phyloP scores from a whole-genome alignment of 1,140 invertebrate genomes.

The Stenopsyche tienmushanensis region DNA sequence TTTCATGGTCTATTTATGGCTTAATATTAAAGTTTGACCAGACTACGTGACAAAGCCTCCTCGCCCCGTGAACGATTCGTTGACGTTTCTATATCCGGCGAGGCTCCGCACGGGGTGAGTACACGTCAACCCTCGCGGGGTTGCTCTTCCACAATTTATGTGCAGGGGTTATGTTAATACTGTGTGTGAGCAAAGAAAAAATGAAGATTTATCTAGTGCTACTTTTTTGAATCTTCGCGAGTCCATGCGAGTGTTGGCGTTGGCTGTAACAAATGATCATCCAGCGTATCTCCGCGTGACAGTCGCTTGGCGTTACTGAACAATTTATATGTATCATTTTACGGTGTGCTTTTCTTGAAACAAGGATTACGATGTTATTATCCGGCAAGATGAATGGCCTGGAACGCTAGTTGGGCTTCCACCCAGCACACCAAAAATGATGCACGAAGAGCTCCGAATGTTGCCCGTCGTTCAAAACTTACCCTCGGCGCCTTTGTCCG shows the following conservation, averaged over 20 bases:
- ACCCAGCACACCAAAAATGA: no score
- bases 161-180: neutral
- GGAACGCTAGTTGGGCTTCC: neutral
- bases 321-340: conserved; percentile 35
- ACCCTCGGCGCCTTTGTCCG: no score
- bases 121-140: neutral
- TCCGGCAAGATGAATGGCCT: conserved; percentile 18
- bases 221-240: conserved; percentile 13
- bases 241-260: no score
- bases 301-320: conserved; percentile 14
- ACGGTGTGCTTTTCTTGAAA: conserved; percentile 17
- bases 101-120: neutral
- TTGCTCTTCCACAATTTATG: neutral
- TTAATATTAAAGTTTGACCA: conserved; percentile 8
- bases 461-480: no score
- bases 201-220: neutral
- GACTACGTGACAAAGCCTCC: conserved; percentile 16
- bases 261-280: conserved; percentile 32
- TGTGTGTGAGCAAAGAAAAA: neutral
- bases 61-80: neutral
- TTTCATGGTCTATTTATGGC: conserved; percentile 21
- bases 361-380: conserved; percentile 29
- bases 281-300: conserved; percentile 28
- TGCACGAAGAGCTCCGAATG: no score
- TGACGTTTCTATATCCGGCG: neutral